Evolutionary conservation across 35 echinoderm and acorn worm species (phyloP).

Genomic region (Ophioderma brevispina): DNA sequence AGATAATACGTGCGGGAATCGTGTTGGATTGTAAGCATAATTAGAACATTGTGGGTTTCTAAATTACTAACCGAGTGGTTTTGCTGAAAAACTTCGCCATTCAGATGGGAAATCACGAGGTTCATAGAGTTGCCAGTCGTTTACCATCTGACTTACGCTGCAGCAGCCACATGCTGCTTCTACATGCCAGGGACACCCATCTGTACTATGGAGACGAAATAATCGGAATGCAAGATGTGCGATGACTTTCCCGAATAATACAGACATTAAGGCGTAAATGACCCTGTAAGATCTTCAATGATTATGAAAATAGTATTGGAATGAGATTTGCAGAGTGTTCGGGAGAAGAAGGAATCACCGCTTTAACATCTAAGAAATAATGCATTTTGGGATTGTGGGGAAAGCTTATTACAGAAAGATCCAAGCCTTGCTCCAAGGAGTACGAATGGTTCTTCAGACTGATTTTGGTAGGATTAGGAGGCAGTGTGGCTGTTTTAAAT

Average conservation of each 20-base stretch:
- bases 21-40: too few relatives aligned
- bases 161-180: slow-evolving; percentile 56
- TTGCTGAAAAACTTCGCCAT: too few relatives aligned
- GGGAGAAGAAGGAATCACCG: not conserved
- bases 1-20: too few relatives aligned
- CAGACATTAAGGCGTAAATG: slow-evolving; percentile 62
- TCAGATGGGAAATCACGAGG: slow-evolving; percentile 78
- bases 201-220: slow-evolving; percentile 98
- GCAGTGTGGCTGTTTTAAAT: too few relatives aligned
- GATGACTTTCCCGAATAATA: slow-evolving; percentile 26
- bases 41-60: too few relatives aligned
- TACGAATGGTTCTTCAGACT: too few relatives aligned
- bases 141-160: slow-evolving; percentile 4
- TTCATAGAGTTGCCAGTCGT: slow-evolving; percentile 83
- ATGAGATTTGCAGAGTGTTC: not conserved
- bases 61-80: too few relatives aligned
- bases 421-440: too few relatives aligned
- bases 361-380: not conserved
- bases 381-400: not conserved
- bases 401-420: slow-evolving; percentile 22
- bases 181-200: slow-evolving; percentile 92
- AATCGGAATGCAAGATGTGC: slow-evolving; percentile 85
- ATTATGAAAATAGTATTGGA: not conserved
- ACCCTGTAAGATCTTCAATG: slow-evolving; percentile 46
- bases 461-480: too few relatives aligned